Evolutionary conservation across 1,140 invertebrate genomes (phyloP), one percentile per base, ranked within the genome.

Genomic region (Pachypeltis micranthus): DNA sequence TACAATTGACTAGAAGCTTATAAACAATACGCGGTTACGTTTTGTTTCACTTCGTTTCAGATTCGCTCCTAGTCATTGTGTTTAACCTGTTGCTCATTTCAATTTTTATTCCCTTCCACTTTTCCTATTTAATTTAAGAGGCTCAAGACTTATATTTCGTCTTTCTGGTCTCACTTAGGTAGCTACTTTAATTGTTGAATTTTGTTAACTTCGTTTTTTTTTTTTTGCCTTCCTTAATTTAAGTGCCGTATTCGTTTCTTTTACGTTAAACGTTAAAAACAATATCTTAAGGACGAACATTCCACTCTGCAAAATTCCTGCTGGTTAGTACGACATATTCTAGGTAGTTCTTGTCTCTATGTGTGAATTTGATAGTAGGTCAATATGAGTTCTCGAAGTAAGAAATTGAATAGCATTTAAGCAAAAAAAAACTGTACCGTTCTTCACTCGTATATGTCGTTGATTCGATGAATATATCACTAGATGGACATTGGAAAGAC

Each of bases 11-110:
- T n/a, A n/a, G n/a, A n/a, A n/a, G n/a, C n/a, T n/a, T n/a, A n/a
- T n/a, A n/a, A n/a, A n/a, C n/a, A n/a, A n/a, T n/a, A n/a, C n/a
- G n/a, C n/a, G n/a, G n/a, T n/a, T n/a, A n/a, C n/a, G n/a, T n/a
- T n/a, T n/a, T n/a, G n/a, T n/a, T n/a, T n/a, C 12, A 51, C 47
- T 51, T 51, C 47, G 47, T 16, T 21, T 51, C 47, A 21, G 47
- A 51, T 51, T 51, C 47, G 47, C 47, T 21, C 47, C 47, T 51
- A 51, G 47, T 51, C 47, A 51, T 51, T 51, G 47, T 51, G 47
- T 51, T 51, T 51, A 21, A 16, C 12, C 47, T 10, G 47, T 21
- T 51, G 47, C 47, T 4, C 47, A 4, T 51, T 21, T 21, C 7
- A 10, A 39, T 39, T 39, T 51, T 51, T 51, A 4, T 4, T 10